Evolutionary conservation across 2,113 vertebrate species (phyloP), one percentile per base, ranked within the genome.

Genomic region (Athene cunicularia): DNA sequence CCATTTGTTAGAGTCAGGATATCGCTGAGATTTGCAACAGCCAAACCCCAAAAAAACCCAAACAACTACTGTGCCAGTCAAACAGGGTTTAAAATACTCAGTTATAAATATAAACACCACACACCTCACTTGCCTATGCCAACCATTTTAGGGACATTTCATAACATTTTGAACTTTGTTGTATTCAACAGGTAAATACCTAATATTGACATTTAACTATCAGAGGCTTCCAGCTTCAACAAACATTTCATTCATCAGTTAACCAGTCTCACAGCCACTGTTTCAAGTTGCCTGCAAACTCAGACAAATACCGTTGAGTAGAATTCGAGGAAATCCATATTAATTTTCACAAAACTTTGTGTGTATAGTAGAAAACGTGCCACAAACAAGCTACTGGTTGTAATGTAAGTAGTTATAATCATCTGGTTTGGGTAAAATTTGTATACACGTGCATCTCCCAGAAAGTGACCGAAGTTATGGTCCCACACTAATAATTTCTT

Each of bases 381-480:
- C 23, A 19, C 17, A 39, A 50, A 37, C 2, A 18, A 23, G 39
- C 32, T 45, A 27, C 79, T 22, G 28, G 5, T 1, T n/a, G 66
- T 35, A 24, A 3, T 0, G 0, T 1, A 5, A 21, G 49, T 1
- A 33, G 52, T 39, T 39, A 11, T 10, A 39, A 39, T 39, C 5
- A 11, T 2, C 28, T 55, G 37, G 23, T 8, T 74, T 0, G 9
- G 33, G 32, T 32, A 32, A 39, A 20, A 8, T 5, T 3, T 45
- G 35, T 5, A 9, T 19, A 30, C 8, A 45, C 4, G 5, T 5
- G 10, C 33, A 41, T 19, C 43, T 0, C 37, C 45, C 45, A 80
- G 67, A 27, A 18, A 8, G 5, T 0, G 2, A 49, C 67, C n/a
- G 26, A 14, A 37, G 4, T 18, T 14, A 3, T 2, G 2, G 2